Base-by-base conservation (phyloP, 1,140 invertebrate species). In the Phymastichus coffea region DNA sequence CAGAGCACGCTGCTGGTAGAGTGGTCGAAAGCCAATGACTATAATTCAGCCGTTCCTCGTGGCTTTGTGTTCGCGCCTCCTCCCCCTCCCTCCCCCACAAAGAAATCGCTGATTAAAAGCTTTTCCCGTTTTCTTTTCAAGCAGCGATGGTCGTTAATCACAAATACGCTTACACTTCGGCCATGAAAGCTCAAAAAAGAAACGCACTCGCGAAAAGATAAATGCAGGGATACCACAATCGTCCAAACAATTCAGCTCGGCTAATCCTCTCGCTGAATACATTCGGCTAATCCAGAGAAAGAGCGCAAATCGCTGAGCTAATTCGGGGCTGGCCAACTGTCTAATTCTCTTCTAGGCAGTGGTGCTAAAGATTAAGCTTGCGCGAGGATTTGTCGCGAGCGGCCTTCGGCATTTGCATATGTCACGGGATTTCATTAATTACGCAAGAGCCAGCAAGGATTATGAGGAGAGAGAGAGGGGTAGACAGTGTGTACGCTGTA, bases 371-470 rank as follows among this genome's bases (percentile, higher is more conserved):
- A 49, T 57, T 48, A 57, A 49, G 26, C 37, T 20, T 26, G 40
- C 37, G 9, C 37, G 37, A 40, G 37, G 37, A 40, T 40, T 40
- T 40, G 37, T 15, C 9, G 37, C 9, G 10, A 4, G 4, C 9
- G 6, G 22, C 6, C 17, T 6, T 44, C n/a, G 41, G 35, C 58
- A 61, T 61, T 61, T 61, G 59, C 59, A 61, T 55, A 55, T 43
- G 52, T 61, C 59, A 49, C 43, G n/a, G 46, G 59, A 30, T 61
- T 61, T 56, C 52, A 56, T 61, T 61, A 56, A 61, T 61, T 49
- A 46, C 52, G 20, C 20, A 0, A 15, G 37, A 48, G 40, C 19
- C 23, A 12, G 19, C 26, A 15, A 57, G 38, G 56, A 58, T 51
- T 51, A 58, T 44, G 28, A 23, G 23, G 14, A 25, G 23, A 14